A percentile compares a stretch with the other conserved stretches of the same genome.
These are phyloP conservation scores for Tympanuchus pallidicinctus DNA, from an alignment of 2,113 vertebrate genomes.

Conservation along the genomic window DNA sequence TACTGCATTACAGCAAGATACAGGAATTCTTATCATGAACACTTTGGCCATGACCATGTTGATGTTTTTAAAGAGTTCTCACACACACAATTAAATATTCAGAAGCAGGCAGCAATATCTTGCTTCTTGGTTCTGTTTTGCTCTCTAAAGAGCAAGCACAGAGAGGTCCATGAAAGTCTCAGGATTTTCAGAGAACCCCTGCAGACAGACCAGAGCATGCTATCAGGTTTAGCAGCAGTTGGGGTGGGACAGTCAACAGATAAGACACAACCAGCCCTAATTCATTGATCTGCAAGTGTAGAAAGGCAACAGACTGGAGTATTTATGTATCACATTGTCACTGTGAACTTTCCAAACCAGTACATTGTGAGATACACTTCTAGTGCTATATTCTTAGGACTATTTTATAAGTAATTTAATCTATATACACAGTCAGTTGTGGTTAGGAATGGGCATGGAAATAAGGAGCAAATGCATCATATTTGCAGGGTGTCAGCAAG, in stretches of 20 bases:
- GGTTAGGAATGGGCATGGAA: not conserved
- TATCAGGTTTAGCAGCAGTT: not conserved
- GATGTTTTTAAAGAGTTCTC: not conserved
- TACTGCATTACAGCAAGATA: not conserved
- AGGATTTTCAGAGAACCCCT: accelerated
- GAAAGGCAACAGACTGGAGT: not conserved
- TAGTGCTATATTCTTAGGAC: not conserved
- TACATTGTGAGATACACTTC: not conserved
- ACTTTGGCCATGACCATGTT: not conserved
- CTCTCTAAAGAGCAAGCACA: not conserved
- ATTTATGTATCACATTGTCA: accelerated
- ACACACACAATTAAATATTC: not conserved
- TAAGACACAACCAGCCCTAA: not conserved
- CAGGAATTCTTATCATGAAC: not conserved
- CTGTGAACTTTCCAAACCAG: not conserved
- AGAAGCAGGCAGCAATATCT: not conserved
- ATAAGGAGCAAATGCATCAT: not conserved
- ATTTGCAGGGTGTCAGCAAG: not conserved
- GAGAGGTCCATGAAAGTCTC: not conserved
- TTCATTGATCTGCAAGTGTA: not conserved
- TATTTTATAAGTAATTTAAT: not conserved
- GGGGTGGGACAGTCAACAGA: not conserved
- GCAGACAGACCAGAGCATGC: not conserved
- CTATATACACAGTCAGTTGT: not conserved
- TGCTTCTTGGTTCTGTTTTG: not conserved